A percentile compares a stretch with the other conserved stretches of the same genome.
Evolutionary conservation across 92 coral and sea anemone species (phyloP).

Genomic region (Phymanthus crucifer): DNA sequence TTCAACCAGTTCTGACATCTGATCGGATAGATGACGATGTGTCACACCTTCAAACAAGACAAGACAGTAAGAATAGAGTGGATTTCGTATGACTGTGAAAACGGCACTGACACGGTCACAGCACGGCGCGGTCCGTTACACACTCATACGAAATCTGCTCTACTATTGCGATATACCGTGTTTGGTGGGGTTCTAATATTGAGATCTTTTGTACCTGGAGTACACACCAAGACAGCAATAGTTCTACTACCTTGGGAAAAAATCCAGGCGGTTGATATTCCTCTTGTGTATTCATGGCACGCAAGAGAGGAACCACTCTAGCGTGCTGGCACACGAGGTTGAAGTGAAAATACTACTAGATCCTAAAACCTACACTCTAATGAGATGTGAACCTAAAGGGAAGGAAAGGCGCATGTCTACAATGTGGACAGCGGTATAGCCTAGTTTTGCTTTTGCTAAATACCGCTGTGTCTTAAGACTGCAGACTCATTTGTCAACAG

Average conservation of each 20-base stretch:
- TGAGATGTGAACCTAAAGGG: too few species aligned
- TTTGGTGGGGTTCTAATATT: not conserved
- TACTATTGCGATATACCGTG: too few species aligned
- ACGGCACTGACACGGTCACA: too few species aligned
- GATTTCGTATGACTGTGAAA: too few species aligned
- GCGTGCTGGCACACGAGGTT: not conserved
- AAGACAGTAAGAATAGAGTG: too few species aligned
- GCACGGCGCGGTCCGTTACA: too few species aligned
- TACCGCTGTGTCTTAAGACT: too few species aligned
- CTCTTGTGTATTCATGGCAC: not conserved
- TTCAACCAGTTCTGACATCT: slow-evolving; percentile 98
- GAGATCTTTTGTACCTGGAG: slow-evolving; percentile 6
- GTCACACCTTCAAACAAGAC: slow-evolving; percentile 71
- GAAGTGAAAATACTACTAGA: not conserved
- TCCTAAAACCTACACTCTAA: not conserved
- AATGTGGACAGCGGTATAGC: too few species aligned
- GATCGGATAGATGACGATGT: slow-evolving; percentile 96
- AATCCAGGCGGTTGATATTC: slow-evolving; percentile 23
- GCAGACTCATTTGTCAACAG: too few species aligned
- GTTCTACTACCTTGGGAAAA: slow-evolving; percentile 4
- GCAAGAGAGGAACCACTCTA: not conserved
- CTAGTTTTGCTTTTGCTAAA: too few species aligned
- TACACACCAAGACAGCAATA: slow-evolving; percentile 17
- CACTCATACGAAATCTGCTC: too few species aligned
- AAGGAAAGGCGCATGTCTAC: too few species aligned